These are phyloP conservation scores for Catotricha subobsoleta DNA, from an alignment of 2,888 invertebrate genomes.

Conservation along the genomic window DNA sequence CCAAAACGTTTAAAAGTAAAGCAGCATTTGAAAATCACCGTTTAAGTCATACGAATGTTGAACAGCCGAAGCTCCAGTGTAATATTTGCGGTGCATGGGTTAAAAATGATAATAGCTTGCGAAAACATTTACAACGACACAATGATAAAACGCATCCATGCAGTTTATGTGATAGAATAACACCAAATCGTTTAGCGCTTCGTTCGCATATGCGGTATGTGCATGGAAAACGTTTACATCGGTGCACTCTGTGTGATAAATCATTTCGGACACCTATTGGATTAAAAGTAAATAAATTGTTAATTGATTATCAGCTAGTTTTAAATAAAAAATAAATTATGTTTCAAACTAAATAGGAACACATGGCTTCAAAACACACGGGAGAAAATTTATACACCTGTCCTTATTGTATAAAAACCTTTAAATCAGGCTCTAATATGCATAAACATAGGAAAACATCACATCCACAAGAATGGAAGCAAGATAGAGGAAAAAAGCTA, in stretches of 20 bases:
- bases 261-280: conserved; percentile 20
- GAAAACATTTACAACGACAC: not conserved
- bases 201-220: conserved; percentile 25
- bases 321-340: not conserved
- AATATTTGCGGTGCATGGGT: conserved; percentile 24
- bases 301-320: not conserved
- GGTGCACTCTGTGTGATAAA: conserved; percentile 25
- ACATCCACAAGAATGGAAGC: conserved; percentile 25
- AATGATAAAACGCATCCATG: not conserved
- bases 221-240: conserved; percentile 21
- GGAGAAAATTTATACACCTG: conserved; percentile 28
- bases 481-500: conserved; percentile 15
- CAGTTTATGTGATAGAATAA: conserved; percentile 16
- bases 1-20: conserved; percentile 4
- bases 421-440: conserved; percentile 29
- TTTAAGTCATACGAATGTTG: conserved; percentile 18
- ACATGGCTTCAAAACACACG: conserved; percentile 28
- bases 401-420: conserved; percentile 26
- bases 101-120: not conserved
- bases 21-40: conserved; percentile 23
- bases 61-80: conserved; percentile 22
- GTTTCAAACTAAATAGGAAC: conserved; percentile 18
- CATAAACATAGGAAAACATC: conserved; percentile 27
- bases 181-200: conserved; percentile 25
- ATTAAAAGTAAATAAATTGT: not conserved